These are phyloP conservation scores for Drosophila ironensis DNA, from an alignment of 1,140 invertebrate species.

Conservation along the genomic window DNA sequence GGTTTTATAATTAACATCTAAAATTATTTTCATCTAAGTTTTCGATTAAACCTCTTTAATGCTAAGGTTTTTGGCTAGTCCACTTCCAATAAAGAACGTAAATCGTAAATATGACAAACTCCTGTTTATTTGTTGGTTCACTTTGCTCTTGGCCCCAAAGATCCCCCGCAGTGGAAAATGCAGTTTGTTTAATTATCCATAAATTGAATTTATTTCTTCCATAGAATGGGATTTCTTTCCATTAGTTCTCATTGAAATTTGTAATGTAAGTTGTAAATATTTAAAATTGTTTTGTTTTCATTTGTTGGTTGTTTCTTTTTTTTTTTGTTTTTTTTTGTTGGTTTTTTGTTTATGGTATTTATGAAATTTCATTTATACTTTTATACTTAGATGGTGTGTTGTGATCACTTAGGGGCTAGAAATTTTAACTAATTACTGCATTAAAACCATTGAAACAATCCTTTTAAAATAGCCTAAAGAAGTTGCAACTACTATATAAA, in stretches of 20 bases:
- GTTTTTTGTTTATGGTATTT: slow-evolving; percentile 53
- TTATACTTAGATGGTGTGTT: slow-evolving; percentile 26
- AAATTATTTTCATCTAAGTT: no score
- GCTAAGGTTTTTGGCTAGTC: no score
- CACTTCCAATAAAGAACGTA: no score
- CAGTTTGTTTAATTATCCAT: slow-evolving; percentile 63
- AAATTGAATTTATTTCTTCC: slow-evolving; percentile 79
- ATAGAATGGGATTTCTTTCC: slow-evolving; percentile 62
- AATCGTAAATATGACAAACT: no score
- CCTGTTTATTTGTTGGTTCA: no score
- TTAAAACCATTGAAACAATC: slow-evolving; percentile 75
- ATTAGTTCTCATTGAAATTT: slow-evolving; percentile 76
- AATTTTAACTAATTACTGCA: slow-evolving; percentile 76
- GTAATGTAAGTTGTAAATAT: slow-evolving; percentile 76
- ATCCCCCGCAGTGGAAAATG: no score
- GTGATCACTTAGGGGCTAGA: slow-evolving; percentile 62
- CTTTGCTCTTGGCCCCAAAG: no score
- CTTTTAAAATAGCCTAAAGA: slow-evolving; percentile 70
- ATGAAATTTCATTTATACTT: slow-evolving; percentile 67
- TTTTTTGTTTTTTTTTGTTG: slow-evolving; percentile 46
- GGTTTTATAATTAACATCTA: not conserved
- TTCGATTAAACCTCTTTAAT: no score
- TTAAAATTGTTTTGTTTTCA: slow-evolving; percentile 60
- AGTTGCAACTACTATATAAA: slow-evolving; percentile 73
- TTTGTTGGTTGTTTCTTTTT: no score